These are phyloP conservation scores for Eurytoma californica DNA, from an alignment of 2,888 invertebrate genomes.

Conservation along the genomic window DNA sequence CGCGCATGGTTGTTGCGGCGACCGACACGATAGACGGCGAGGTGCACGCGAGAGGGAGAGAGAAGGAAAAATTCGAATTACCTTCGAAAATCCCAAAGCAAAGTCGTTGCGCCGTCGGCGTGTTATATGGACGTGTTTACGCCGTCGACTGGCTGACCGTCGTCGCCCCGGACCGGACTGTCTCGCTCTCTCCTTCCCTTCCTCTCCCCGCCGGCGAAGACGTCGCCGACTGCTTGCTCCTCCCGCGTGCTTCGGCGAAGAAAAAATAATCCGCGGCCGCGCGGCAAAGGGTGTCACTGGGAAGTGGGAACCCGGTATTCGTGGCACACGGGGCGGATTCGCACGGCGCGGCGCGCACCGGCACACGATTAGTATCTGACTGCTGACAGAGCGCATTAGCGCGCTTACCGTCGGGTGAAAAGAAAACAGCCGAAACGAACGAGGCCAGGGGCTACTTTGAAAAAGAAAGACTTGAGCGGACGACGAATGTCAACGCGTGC, in stretches of 20 bases:
- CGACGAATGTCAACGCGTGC: neutral
- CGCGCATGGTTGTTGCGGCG: constrained; percentile 51
- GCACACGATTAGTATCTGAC: no score
- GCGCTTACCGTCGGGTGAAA: neutral
- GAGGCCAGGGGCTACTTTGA: constrained; percentile 30
- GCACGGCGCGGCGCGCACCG: no score
- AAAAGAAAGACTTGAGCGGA: constrained; percentile 18
- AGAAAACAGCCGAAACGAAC: constrained; percentile 30
- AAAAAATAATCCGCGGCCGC: neutral
- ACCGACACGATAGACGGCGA: neutral
- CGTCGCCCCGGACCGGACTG: neutral
- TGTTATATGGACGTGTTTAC: no score
- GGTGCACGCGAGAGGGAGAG: constrained; percentile 6
- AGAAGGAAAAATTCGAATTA: constrained; percentile 40
- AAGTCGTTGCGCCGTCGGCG: constrained; percentile 22
- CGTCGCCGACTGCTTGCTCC: neutral
- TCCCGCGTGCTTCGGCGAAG: neutral
- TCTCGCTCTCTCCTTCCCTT: no score
- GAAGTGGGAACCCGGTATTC: no score
- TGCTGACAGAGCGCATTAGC: no score
- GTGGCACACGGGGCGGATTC: no score
- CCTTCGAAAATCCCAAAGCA: constrained; percentile 38
- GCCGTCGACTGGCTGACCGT: neutral
- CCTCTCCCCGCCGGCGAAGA: no score
- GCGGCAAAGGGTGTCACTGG: no score